Conservation (phyloP, 1,140 invertebrate genomes). For the Glomeris maerens region DNA sequence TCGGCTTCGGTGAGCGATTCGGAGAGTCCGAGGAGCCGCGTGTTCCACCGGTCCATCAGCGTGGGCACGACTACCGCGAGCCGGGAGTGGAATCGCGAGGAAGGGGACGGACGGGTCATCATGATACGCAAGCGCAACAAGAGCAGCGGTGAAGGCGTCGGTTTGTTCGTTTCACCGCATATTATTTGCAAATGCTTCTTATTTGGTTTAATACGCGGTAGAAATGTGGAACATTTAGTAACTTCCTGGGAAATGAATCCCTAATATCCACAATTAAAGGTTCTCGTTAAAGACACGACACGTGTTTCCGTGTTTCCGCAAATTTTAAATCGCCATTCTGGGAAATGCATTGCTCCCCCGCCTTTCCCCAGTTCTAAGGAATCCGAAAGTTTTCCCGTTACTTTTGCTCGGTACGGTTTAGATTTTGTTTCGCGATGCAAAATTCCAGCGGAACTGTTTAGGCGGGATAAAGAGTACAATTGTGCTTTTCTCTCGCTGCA, state of each 20-base stretch:
- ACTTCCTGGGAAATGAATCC: too few species aligned
- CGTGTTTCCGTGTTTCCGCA: too few species aligned
- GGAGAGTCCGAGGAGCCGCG: conserved; percentile 37
- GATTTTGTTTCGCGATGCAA: too few species aligned
- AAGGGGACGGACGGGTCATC: conserved; percentile 42
- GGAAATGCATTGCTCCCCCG: too few species aligned
- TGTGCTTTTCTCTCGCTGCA: conserved; percentile 24
- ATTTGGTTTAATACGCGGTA: too few species aligned
- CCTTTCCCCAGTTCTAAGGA: background rate
- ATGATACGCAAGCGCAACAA: conserved; percentile 52
- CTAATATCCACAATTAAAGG: too few species aligned
- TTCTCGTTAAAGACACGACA: too few species aligned
- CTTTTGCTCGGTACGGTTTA: too few species aligned
- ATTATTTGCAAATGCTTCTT: background rate
- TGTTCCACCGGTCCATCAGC: conserved; percentile 51
- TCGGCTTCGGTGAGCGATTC: conserved; percentile 12
- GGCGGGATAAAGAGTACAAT: background rate
- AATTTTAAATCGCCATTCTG: too few species aligned
- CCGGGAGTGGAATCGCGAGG: conserved; percentile 41
- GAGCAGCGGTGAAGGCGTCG: conserved; percentile 50
- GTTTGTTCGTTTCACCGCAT: conserved; percentile 24
- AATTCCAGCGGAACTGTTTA: too few species aligned
- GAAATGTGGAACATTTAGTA: too few species aligned
- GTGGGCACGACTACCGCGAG: conserved; percentile 42
- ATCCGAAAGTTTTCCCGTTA: background rate